Conservation (phyloP, 2,113 vertebrate genomes). For the Cephalopholis sonnerati region DNA sequence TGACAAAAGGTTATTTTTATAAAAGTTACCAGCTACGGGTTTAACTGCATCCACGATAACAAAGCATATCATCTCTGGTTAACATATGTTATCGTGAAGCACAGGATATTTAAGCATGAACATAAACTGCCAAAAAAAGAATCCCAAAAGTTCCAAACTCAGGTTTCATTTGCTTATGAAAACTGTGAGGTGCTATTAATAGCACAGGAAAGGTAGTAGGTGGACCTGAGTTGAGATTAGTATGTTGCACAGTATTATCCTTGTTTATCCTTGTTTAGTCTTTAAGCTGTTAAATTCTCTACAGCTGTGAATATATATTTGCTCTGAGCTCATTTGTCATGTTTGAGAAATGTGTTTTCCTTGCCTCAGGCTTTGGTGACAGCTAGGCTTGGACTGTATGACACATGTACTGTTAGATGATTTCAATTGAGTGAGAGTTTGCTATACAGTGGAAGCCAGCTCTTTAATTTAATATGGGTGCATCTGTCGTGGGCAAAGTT, state of each 20-base stretch:
- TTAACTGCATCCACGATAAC: neutral
- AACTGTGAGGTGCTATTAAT: neutral
- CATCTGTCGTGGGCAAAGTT: neutral
- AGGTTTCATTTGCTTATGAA: neutral
- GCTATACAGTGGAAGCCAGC: neutral
- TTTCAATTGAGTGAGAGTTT: neutral
- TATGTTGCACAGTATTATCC: neutral
- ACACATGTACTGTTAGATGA: neutral
- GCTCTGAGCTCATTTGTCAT: neutral
- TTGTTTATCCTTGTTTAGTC: constrained; percentile 1
- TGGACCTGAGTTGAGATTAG: neutral
- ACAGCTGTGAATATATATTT: neutral
- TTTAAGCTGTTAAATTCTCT: neutral
- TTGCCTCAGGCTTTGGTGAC: neutral
- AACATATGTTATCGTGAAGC: neutral
- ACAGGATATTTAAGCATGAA: neutral
- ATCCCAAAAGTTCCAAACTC: neutral
- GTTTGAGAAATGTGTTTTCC: neutral
- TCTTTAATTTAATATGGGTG: neutral
- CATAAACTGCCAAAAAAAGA: neutral
- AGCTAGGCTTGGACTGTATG: neutral
- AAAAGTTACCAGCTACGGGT: too few relatives aligned
- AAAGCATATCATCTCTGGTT: neutral
- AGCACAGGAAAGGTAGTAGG: neutral
- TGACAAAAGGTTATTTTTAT: too few relatives aligned